Evolutionary conservation across 2,797 vertebrate species (phyloP).

Genomic region (Trichosurus vulpecula): DNA sequence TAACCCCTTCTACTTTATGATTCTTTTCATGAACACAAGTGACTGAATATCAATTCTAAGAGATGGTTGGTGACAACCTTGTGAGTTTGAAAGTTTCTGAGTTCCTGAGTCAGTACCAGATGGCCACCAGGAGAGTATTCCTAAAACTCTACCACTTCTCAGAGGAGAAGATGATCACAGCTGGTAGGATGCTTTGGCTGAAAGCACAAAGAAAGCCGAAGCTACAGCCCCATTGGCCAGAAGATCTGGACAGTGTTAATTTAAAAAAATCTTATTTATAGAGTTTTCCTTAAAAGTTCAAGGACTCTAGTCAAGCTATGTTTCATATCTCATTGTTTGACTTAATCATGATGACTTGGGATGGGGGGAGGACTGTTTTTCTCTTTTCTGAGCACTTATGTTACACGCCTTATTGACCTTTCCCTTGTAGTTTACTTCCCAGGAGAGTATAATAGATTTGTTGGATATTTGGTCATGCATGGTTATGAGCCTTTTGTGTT

Average conservation of each 20-base stretch:
- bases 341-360: conserved; percentile 61
- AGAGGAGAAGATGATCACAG: neutral
- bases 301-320: neutral
- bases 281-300: conserved; percentile 24
- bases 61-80: neutral
- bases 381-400: conserved; percentile 58
- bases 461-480: neutral
- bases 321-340: conserved; percentile 58
- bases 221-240: neutral
- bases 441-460: neutral
- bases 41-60: neutral
- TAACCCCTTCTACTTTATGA: neutral
- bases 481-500: neutral
- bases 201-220: neutral
- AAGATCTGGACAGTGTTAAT: neutral
- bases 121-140: neutral
- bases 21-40: neutral
- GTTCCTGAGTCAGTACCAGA: neutral
- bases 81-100: neutral
- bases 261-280: neutral
- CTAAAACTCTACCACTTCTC: neutral
- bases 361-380: conserved; percentile 34
- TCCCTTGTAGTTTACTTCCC: conserved; percentile 41
- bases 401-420: conserved; percentile 52
- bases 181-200: neutral